Percentiles rank a stretch among this genome's conserved stretches.
phyloP scores from a whole-genome alignment of 1,140 invertebrate genomes.

The Frieseomelitta varia region DNA sequence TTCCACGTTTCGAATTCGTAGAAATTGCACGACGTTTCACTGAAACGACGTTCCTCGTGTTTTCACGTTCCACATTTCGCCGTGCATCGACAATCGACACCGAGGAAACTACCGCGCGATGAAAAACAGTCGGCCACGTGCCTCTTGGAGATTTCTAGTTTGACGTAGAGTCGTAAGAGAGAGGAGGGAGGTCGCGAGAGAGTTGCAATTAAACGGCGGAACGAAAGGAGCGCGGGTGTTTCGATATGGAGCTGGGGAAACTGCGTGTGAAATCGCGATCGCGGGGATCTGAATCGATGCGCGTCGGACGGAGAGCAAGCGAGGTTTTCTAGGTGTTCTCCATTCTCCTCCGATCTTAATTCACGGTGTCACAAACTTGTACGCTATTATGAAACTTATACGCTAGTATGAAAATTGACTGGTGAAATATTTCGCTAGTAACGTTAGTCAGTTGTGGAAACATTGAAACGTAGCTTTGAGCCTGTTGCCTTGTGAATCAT shows the following conservation, averaged over 20 bases:
- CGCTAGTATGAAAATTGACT: too few species aligned
- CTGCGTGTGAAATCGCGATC: conserved; percentile 45
- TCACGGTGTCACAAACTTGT: neutral
- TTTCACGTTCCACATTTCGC: neutral
- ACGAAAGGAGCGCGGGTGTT: conserved; percentile 34
- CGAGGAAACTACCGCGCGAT: neutral
- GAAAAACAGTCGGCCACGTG: neutral
- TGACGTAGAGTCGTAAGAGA: neutral
- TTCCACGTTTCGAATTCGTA: conserved; percentile 6
- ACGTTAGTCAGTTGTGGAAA: too few species aligned
- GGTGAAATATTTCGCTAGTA: too few species aligned
- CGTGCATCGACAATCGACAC: neutral
- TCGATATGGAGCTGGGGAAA: conserved; percentile 44
- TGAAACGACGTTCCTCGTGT: neutral
- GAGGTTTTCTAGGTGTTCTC: neutral
- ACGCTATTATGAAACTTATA: too few species aligned
- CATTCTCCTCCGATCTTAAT: neutral
- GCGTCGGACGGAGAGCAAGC: conserved; percentile 33
- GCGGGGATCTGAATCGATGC: conserved; percentile 13
- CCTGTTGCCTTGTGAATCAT: too few species aligned
- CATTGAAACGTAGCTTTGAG: too few species aligned
- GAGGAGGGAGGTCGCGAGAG: neutral
- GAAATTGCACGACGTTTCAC: neutral
- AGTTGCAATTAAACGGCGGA: conserved; percentile 26
- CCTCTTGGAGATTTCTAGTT: neutral